Conservation (phyloP, 2,113 vertebrate genomes). For the Plotosus lineatus region DNA sequence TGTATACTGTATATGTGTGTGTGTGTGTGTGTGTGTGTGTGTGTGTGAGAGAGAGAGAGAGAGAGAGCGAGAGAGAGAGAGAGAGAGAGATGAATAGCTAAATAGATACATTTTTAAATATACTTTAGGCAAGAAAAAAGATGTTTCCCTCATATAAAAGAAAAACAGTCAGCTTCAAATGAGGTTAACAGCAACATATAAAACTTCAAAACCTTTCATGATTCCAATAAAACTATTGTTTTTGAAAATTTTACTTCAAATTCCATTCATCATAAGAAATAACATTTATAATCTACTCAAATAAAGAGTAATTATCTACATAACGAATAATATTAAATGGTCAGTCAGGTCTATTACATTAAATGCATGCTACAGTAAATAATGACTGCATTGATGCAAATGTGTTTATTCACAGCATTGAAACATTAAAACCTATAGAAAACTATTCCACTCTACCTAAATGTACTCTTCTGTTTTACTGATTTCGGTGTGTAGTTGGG, state of each 20-base stretch:
- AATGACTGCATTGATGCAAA: slow-evolving; percentile 52
- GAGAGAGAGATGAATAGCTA: no score
- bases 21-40: no score
- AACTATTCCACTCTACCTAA: neutral
- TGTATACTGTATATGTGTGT: no score
- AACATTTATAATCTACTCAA: neutral
- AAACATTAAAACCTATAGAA: neutral
- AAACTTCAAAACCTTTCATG: neutral
- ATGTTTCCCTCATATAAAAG: neutral
- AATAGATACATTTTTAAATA: neutral
- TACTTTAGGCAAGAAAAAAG: slow-evolving; percentile 24
- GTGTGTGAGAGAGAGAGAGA: no score
- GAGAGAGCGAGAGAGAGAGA: no score
- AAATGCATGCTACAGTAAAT: slow-evolving; percentile 58
- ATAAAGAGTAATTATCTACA: neutral
- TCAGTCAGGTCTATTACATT: slow-evolving; percentile 19
- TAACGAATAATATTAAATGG: slow-evolving; percentile 4
- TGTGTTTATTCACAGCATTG: neutral
- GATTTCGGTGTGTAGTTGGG: slow-evolving; percentile 20
- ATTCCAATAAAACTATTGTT: neutral
- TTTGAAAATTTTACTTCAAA: neutral
- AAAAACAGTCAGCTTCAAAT: neutral
- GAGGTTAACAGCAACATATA: slow-evolving; percentile 21
- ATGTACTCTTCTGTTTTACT: slow-evolving; percentile 16
- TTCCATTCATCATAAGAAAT: neutral